Evolutionary conservation across 2,113 vertebrate genomes (phyloP), one percentile per base, ranked within the genome.

Genomic region (Uria aalge): DNA sequence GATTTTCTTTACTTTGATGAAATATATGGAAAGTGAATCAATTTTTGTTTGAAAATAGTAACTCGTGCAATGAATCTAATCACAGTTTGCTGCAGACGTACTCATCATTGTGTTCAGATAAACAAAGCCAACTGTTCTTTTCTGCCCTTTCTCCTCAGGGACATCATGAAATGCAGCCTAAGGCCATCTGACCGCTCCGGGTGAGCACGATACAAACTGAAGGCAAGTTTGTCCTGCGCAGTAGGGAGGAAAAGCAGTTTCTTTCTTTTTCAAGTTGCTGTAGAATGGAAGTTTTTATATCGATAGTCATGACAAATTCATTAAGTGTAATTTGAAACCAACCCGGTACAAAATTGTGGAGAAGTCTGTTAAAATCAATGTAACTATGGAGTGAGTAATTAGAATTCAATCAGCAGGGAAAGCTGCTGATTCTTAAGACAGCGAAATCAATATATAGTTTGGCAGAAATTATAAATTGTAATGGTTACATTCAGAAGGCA

Each of bases 301-400:
- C 32, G 4, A 94, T 79, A 73, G 76, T 69, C 66, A 78, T 74
- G 12, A 98, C 19, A 3, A 97, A 97, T 95, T 74, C 80, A 68
- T 95, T 95, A 86, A 75, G 26, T 76, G 32, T 48, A 94, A 88
- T 85, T 75, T 93, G 76, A 95, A 95, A 96, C 18, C 64, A 93
- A 40, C 6, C 40, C 57, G 17, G 40, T 88, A 69, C 77, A 96
- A 95, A 81, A 81, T 64, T 88, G 66, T 56, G 62, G 24, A 64
- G 50, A 85, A 90, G 66, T 45, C 64, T 90, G 24, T 63, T 95
- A 85, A 96, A 96, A 83, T 96, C 59, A 72, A 79, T 88, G 30
- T 79, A 90, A 85, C 73, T 93, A 53, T 38, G 32, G 72, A 68
- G 41, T 93, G 55, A 90, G 41, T 85, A 93, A 86, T 94, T 95